A percentile compares a stretch with the other conserved stretches of the same genome.
Conservation (phyloP, 1,140 invertebrate species). For the Drosophila pseudoobscura region DNA sequence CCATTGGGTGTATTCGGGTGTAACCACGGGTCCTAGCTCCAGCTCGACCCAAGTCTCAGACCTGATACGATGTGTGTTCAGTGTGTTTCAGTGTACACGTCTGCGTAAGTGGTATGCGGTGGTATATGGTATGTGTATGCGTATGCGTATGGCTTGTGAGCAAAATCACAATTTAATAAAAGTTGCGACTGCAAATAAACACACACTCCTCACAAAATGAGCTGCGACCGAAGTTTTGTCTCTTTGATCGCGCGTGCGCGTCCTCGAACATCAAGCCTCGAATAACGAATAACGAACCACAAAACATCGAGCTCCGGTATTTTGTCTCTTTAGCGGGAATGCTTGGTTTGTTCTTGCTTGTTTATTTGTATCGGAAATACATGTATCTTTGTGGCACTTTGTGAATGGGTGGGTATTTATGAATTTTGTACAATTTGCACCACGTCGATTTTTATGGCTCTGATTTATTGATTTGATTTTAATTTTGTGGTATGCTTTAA, state of each 20-base stretch:
- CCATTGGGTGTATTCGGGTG: conserved; percentile 16
- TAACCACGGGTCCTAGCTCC: not conserved
- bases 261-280: not conserved
- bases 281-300: too few species aligned
- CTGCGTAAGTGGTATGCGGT: not conserved
- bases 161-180: conserved; percentile 79
- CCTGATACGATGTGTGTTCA: conserved; percentile 3
- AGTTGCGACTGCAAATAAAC: conserved; percentile 79
- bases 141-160: conserved; percentile 43
- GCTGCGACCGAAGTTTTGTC: conserved; percentile 34
- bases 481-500: conserved; percentile 43
- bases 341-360: conserved; percentile 33
- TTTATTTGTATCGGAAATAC: conserved; percentile 35
- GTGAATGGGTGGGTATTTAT: not conserved
- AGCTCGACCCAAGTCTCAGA: conserved; percentile 8
- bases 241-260: conserved; percentile 53
- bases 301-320: not conserved
- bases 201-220: conserved; percentile 49
- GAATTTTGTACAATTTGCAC: conserved; percentile 43
- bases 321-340: conserved; percentile 38
- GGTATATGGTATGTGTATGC: conserved; percentile 17
- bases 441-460: conserved; percentile 55
- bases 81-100: not conserved
- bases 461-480: conserved; percentile 59
- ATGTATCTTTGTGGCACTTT: conserved; percentile 4